Conservation (phyloP, 2,888 invertebrate genomes). For the Drosophila borealis region DNA sequence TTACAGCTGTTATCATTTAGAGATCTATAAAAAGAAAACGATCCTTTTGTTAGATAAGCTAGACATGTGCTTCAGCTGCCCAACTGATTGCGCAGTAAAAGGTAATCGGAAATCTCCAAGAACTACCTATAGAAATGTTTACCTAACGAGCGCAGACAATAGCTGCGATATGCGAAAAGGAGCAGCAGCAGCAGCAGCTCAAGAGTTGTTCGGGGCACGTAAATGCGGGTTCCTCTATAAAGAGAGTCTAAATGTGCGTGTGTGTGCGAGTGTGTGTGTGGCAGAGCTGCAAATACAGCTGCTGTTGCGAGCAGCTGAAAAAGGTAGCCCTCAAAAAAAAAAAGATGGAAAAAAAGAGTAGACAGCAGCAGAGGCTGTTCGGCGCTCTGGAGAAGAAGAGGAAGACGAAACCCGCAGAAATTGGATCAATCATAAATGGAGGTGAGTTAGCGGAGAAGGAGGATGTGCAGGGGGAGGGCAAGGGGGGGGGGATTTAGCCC, state of each 20-base stretch:
- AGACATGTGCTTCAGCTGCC: conserved; percentile 10
- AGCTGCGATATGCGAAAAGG: conserved; percentile 35
- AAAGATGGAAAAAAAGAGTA: conserved; percentile 2
- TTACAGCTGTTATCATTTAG: not conserved
- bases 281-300: conserved; percentile 59
- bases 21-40: conserved; percentile 4
- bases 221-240: conserved; percentile 37
- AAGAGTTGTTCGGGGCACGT: conserved; percentile 25
- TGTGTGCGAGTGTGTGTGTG: not conserved
- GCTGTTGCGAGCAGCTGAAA: conserved; percentile 36
- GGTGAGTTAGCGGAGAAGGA: conserved; percentile 10
- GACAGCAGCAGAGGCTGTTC: conserved; percentile 12
- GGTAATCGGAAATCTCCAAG: conserved; percentile 1
- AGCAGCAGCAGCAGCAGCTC: conserved; percentile 25
- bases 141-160: conserved; percentile 26
- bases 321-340: conserved; percentile 9
- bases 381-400: conserved; percentile 28
- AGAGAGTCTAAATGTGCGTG: not conserved
- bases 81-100: conserved; percentile 23
- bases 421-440: conserved; percentile 74
- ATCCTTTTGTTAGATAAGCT: conserved; percentile 21
- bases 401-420: conserved; percentile 76
- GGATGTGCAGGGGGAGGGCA: no score
- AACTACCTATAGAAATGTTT: conserved; percentile 24
- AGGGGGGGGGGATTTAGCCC: conserved; percentile 14